Conservation (phyloP, 2,113 vertebrate species). For the Pipa parva region DNA sequence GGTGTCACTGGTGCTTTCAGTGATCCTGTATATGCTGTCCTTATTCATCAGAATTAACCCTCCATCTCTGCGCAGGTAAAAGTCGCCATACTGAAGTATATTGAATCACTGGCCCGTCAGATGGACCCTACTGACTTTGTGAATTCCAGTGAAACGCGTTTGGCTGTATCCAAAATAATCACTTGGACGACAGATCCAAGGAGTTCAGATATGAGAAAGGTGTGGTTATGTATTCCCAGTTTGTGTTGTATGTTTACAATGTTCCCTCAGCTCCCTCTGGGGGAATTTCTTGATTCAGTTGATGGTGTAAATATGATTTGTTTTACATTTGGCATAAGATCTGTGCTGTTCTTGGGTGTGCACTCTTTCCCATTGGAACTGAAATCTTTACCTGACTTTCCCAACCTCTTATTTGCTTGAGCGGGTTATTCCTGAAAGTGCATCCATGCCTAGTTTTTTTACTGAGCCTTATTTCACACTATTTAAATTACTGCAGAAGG, state of each 20-base stretch:
- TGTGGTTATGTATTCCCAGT: slow-evolving; percentile 47
- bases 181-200: slow-evolving; percentile 99
- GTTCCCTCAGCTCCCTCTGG: no score
- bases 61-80: slow-evolving; percentile 75
- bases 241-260: neutral
- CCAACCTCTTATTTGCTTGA: no score
- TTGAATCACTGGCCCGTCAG: slow-evolving; percentile 87
- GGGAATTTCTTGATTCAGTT: no score
- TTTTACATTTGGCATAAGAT: no score
- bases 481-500: no score
- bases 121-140: slow-evolving; percentile 97
- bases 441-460: no score
- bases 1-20: no score
- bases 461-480: no score
- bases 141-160: slow-evolving; percentile 94
- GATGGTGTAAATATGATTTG: no score
- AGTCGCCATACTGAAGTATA: slow-evolving; percentile 96
- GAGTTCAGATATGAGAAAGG: slow-evolving; percentile 97
- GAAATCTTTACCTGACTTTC: neutral
- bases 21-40: no score
- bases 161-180: slow-evolving; percentile 96
- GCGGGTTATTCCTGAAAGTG: no score
- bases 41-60: no score
- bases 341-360: neutral
- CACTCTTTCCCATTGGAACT: neutral